Evolutionary conservation across 2,113 vertebrate genomes (phyloP).

Genomic region (Syngnathoides biaculeatus): DNA sequence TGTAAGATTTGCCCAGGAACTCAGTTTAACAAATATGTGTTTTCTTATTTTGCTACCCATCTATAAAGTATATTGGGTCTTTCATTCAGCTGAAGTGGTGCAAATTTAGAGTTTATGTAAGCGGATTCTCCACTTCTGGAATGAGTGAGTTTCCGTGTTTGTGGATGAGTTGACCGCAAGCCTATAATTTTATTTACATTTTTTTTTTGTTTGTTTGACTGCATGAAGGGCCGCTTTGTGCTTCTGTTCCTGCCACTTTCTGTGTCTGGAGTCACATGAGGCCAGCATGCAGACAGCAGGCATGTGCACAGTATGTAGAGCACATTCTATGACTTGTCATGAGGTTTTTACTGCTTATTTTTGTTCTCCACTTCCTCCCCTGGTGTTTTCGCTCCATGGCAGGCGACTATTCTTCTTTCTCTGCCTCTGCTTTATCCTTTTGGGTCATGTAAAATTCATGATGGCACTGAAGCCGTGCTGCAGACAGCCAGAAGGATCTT

Average conservation of each 20-base stretch:
- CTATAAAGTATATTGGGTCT: background rate
- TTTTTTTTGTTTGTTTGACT: slow-evolving; percentile 13
- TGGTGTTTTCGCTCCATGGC: slow-evolving; percentile 19
- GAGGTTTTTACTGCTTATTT: slow-evolving; percentile 14
- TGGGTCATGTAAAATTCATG: slow-evolving; percentile 52
- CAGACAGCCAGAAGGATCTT: slow-evolving; percentile 22
- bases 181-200: background rate
- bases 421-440: slow-evolving; percentile 15
- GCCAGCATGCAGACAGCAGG: slow-evolving; percentile 5
- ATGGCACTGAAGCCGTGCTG: slow-evolving; percentile 11
- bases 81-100: background rate
- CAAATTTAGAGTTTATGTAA: slow-evolving; percentile 37
- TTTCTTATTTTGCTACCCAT: too few species aligned
- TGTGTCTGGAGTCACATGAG: slow-evolving; percentile 32
- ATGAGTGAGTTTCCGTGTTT: slow-evolving; percentile 18
- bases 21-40: too few species aligned
- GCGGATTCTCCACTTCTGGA: slow-evolving; percentile 13
- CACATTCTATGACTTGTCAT: background rate
- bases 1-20: too few species aligned
- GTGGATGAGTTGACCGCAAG: slow-evolving; percentile 42
- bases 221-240: slow-evolving; percentile 25
- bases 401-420: background rate
- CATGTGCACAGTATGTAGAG: slow-evolving; percentile 14
- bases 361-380: slow-evolving; percentile 12
- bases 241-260: slow-evolving; percentile 33